Evolutionary conservation across 2,797 vertebrate genomes (phyloP).

Genomic region (Halcyon chelicuti): DNA sequence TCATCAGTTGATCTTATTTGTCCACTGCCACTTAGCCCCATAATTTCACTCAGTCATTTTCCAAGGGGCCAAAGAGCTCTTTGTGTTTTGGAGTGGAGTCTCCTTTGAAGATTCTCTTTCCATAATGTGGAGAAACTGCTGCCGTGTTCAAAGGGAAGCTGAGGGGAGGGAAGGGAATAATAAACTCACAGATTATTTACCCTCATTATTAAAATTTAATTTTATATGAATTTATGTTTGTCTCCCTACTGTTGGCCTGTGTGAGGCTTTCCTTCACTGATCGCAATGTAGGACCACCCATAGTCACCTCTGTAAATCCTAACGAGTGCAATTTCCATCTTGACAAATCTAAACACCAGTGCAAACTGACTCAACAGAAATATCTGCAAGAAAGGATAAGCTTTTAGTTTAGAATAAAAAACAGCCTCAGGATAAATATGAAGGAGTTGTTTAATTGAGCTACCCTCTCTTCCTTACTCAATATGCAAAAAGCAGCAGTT

Average conservation of each 20-base stretch:
- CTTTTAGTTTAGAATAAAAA: background rate
- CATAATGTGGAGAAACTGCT: background rate
- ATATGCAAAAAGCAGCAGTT: background rate
- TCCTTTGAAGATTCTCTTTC: background rate
- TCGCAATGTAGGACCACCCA: background rate
- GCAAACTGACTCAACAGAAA: background rate
- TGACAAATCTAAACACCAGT: background rate
- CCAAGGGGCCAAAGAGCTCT: background rate
- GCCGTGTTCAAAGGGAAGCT: rapidly evolving
- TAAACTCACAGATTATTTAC: background rate
- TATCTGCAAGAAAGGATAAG: background rate
- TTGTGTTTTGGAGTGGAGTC: background rate
- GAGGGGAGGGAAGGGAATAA: background rate
- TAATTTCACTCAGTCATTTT: background rate
- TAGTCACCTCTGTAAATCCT: background rate
- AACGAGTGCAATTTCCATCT: background rate
- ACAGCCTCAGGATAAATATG: background rate
- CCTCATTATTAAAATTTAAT: background rate
- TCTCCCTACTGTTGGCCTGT: too few species aligned
- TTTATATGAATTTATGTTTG: background rate
- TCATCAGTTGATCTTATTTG: background rate
- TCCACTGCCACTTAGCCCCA: background rate
- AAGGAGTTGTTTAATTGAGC: background rate
- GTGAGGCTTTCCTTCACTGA: background rate
- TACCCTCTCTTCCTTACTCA: background rate